These are phyloP conservation scores for cattle (Bos taurus) DNA, from an alignment of 2,113 vertebrate genomes.

Conservation along the genomic window DNA sequence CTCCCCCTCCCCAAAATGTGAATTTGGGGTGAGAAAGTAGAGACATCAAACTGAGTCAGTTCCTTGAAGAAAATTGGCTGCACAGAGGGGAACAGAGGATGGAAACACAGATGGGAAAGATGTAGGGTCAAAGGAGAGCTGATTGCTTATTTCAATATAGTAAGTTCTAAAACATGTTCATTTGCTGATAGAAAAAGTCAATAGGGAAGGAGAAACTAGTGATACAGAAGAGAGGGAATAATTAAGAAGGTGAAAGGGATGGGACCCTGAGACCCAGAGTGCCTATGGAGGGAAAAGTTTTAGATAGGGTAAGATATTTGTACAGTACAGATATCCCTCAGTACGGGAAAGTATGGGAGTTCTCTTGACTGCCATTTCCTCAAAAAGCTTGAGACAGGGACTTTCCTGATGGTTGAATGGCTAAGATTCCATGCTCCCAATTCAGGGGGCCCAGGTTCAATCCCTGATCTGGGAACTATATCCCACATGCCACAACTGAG, in stretches of 20 bases:
- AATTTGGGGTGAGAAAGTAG: neutral
- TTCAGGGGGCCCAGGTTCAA: neutral
- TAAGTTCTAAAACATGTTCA: neutral
- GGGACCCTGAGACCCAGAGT: neutral
- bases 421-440: neutral
- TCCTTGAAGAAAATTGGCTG: neutral
- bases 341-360: neutral
- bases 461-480: neutral
- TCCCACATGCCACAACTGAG: neutral
- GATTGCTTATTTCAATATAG: neutral
- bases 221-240: neutral
- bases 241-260: neutral
- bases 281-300: neutral
- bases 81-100: neutral
- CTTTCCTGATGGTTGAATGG: neutral
- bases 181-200: neutral
- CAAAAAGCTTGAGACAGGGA: neutral
- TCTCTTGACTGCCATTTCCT: neutral
- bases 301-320: neutral
- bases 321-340: neutral
- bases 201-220: neutral
- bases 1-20: rapidly evolving
- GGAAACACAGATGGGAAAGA: neutral
- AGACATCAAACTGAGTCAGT: neutral
- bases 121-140: neutral